These are phyloP conservation scores for Trogon melanurus DNA, from an alignment of 2,113 vertebrate species.

Conservation along the genomic window DNA sequence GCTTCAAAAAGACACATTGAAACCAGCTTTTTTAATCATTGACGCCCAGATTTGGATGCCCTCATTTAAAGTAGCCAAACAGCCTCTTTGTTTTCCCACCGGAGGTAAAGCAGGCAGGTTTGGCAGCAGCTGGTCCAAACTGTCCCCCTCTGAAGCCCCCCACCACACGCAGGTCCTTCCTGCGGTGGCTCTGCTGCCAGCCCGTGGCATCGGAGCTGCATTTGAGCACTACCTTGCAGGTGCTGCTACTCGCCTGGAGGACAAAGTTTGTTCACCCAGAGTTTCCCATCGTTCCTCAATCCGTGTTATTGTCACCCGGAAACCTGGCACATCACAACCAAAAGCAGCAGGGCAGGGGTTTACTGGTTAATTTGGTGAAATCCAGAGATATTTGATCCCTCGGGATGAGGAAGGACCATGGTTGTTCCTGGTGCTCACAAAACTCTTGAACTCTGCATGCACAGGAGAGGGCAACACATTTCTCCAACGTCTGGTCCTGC, in stretches of 20 bases:
- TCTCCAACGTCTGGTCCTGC: rapidly evolving
- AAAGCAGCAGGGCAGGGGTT: not conserved
- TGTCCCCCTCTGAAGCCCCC: rapidly evolving
- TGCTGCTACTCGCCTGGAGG: rapidly evolving
- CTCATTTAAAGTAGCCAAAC: not conserved
- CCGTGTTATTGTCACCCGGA: not conserved
- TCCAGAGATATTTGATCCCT: not conserved
- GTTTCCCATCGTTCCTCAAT: not conserved
- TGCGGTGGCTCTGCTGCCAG: not conserved
- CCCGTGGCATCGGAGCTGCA: not conserved
- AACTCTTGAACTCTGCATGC: rapidly evolving
- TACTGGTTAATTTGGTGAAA: not conserved
- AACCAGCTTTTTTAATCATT: not conserved
- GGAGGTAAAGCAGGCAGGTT: not conserved
- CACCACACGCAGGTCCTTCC: rapidly evolving
- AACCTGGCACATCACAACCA: not conserved
- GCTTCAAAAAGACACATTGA: not conserved
- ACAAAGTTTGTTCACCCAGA: not conserved
- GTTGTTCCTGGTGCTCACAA: not conserved
- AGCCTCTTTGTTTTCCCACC: not conserved
- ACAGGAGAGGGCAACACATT: not conserved
- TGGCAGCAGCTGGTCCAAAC: not conserved
- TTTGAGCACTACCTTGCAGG: not conserved
- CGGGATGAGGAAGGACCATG: not conserved
- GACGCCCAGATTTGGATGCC: not conserved